Percentiles rank a stretch among this genome's conserved stretches.
Evolutionary conservation across 2,888 invertebrate species (phyloP).

Genomic region (Phytoseiulus persimilis): DNA sequence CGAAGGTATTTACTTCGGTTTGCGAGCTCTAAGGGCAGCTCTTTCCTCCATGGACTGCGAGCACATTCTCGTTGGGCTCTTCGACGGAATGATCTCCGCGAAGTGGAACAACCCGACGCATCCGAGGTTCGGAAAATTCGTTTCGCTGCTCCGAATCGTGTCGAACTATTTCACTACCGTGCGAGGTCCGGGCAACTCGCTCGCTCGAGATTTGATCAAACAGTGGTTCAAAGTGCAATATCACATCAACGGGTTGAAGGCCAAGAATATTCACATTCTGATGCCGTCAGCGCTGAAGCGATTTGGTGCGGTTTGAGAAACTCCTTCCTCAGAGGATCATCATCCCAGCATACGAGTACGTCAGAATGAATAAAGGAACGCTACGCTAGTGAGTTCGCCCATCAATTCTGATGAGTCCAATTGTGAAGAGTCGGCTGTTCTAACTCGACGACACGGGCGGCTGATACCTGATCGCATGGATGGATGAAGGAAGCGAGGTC

Average conservation of each 20-base stretch:
- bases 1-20: neutral
- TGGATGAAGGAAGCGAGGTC: neutral
- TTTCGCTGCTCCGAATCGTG: neutral
- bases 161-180: neutral
- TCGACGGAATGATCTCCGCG: neutral
- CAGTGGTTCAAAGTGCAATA: neutral
- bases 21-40: neutral
- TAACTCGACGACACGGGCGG: too few species aligned
- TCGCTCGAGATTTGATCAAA: neutral
- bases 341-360: too few species aligned
- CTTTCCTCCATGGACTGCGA: neutral
- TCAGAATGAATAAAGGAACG: neutral
- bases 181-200: neutral
- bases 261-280: neutral
- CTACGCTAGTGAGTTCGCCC: neutral
- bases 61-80: neutral
- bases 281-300: neutral
- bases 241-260: neutral
- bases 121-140: neutral
- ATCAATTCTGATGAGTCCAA: too few species aligned
- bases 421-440: too few species aligned
- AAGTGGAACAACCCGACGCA: neutral
- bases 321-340: neutral
- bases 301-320: neutral
- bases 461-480: neutral